Evolutionary conservation across 2,113 vertebrate genomes (phyloP).

Genomic region (Bubo blakistoni): DNA sequence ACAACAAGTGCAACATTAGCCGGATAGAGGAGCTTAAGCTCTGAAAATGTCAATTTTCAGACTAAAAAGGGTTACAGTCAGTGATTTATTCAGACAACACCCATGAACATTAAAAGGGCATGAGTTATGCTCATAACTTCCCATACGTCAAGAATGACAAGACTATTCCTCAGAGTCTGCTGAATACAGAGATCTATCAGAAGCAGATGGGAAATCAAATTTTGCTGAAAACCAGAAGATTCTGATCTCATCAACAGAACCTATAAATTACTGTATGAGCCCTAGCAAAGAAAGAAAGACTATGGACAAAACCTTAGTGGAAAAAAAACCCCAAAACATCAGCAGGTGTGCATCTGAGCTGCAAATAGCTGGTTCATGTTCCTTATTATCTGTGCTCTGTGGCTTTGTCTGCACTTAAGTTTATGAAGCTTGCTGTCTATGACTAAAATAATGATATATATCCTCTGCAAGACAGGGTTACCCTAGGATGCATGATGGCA

Average conservation of each 20-base stretch:
- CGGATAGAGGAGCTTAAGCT: background rate
- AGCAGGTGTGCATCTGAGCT: background rate
- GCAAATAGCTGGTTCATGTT: background rate
- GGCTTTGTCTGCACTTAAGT: background rate
- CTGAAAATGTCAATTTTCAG: constrained; percentile 17
- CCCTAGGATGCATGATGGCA: background rate
- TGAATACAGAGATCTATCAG: constrained; percentile 1
- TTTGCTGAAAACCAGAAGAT: constrained; percentile 7
- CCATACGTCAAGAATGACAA: background rate
- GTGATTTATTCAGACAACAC: constrained; percentile 31
- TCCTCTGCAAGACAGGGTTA: background rate
- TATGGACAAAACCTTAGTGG: background rate
- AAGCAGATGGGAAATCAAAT: constrained; percentile 23
- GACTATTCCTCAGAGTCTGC: background rate
- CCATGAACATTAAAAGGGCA: constrained; percentile 21
- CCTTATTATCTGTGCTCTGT: background rate
- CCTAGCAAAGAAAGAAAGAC: background rate
- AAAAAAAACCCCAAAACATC: background rate
- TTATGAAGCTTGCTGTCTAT: background rate
- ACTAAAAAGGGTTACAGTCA: constrained; percentile 17
- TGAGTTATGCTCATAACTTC: background rate
- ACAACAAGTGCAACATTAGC: background rate
- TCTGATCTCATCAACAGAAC: background rate
- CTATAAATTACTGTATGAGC: background rate
- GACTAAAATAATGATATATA: background rate